These are phyloP conservation scores for Eudemis profundana DNA, from an alignment of 2,888 invertebrate genomes.

Conservation along the genomic window DNA sequence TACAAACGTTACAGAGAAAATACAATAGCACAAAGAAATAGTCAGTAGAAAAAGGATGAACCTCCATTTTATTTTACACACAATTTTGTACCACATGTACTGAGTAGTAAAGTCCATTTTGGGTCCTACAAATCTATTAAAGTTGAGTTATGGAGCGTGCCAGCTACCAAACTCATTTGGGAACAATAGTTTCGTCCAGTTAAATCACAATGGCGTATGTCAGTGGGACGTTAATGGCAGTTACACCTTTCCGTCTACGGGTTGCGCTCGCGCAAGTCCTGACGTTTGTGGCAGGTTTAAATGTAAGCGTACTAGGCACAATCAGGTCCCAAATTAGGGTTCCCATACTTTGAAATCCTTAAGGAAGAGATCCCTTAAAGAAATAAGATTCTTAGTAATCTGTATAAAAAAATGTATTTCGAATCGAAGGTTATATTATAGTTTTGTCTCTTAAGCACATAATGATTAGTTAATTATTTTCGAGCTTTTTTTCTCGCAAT, in stretches of 20 bases:
- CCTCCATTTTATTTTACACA: background rate
- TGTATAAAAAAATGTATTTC: no score
- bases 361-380: no score
- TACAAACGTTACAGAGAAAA: conserved; percentile 8
- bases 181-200: conserved; percentile 5
- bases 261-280: background rate
- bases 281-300: background rate
- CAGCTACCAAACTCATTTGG: conserved; percentile 6
- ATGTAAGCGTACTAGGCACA: background rate
- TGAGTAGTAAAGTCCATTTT: background rate
- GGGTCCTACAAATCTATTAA: no score
- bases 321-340: no score
- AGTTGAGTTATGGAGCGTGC: background rate
- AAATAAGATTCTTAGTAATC: no score
- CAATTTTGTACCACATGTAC: background rate
- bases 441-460: no score
- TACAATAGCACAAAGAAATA: background rate
- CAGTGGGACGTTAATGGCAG: background rate
- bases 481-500: no score
- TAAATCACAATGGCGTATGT: background rate
- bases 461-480: no score
- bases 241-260: background rate
- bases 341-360: no score
- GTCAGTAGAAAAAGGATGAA: conserved; percentile 1
- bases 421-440: no score